phyloP scores from a whole-genome alignment of 2,797 vertebrate genomes.

The Perodicticus potto region DNA sequence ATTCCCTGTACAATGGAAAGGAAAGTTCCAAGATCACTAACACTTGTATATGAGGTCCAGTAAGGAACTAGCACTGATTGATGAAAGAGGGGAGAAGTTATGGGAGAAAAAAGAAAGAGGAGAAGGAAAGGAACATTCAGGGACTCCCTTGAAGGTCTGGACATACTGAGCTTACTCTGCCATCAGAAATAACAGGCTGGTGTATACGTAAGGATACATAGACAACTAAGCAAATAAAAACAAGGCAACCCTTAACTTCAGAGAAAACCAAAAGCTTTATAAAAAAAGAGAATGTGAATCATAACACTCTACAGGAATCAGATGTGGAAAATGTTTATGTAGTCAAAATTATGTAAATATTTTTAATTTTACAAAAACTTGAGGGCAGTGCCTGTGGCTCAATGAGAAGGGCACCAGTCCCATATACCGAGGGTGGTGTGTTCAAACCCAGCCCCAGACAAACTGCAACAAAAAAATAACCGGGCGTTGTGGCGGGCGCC shows the following conservation, averaged over 20 bases:
- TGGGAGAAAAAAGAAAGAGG: background rate
- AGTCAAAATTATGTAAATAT: background rate
- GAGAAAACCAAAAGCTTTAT: background rate
- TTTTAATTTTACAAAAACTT: background rate
- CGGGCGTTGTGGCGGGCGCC: no score
- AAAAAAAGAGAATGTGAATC: background rate
- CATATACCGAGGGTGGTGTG: no score
- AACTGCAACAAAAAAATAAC: no score
- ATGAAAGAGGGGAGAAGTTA: background rate
- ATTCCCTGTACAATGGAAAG: background rate
- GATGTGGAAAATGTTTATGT: background rate
- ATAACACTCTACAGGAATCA: accelerated
- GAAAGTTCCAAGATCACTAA: background rate
- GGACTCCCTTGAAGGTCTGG: background rate
- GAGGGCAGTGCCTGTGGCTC: background rate
- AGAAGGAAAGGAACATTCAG: no score
- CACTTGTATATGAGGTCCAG: background rate
- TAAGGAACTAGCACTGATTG: background rate
- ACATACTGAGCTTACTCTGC: background rate
- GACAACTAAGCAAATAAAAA: background rate
- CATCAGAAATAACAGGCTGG: no score
- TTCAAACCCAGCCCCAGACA: no score
- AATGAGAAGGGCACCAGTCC: no score
- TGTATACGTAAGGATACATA: background rate
- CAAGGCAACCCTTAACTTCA: background rate